These are phyloP conservation scores for Drosophila anomalata DNA, from an alignment of 2,888 invertebrate genomes.

Conservation along the genomic window DNA sequence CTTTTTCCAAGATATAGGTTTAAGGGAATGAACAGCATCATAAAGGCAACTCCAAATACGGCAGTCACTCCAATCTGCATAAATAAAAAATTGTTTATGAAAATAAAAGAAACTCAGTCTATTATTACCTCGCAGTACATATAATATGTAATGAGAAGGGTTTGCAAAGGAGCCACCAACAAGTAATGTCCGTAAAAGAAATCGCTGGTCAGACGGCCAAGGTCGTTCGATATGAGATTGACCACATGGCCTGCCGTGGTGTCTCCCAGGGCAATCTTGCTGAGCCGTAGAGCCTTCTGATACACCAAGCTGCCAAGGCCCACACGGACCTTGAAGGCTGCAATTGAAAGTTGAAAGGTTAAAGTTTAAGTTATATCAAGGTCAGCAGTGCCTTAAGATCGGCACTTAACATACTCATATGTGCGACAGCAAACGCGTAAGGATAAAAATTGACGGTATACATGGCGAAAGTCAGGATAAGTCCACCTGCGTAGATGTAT, in stretches of 20 bases:
- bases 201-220: conserved; percentile 86
- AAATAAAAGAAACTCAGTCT: not conserved
- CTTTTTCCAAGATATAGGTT: conserved; percentile 91
- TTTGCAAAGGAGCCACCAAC: conserved; percentile 95
- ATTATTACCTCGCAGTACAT: conserved; percentile 87
- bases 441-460: conserved; percentile 93
- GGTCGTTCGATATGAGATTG: conserved; percentile 94
- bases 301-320: conserved; percentile 89
- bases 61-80: conserved; percentile 86
- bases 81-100: not conserved
- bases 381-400: not conserved
- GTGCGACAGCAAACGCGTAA: conserved; percentile 90
- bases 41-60: conserved; percentile 85
- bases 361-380: too few species aligned
- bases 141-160: conserved; percentile 90
- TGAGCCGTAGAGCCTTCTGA: conserved; percentile 87
- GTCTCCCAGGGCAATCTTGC: conserved; percentile 89
- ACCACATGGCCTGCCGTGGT: conserved; percentile 89
- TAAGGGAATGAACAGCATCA: conserved; percentile 88
- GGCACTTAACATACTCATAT: conserved; percentile 85
- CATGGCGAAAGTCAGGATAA: conserved; percentile 89
- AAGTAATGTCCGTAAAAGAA: conserved; percentile 95
- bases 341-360: too few species aligned
- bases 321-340: conserved; percentile 86
- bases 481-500: conserved; percentile 90